A percentile compares a stretch with the other conserved stretches of the same genome.
These are phyloP conservation scores for Scaptomyza parva DNA, from an alignment of 2,888 invertebrate genomes.

Conservation along the genomic window DNA sequence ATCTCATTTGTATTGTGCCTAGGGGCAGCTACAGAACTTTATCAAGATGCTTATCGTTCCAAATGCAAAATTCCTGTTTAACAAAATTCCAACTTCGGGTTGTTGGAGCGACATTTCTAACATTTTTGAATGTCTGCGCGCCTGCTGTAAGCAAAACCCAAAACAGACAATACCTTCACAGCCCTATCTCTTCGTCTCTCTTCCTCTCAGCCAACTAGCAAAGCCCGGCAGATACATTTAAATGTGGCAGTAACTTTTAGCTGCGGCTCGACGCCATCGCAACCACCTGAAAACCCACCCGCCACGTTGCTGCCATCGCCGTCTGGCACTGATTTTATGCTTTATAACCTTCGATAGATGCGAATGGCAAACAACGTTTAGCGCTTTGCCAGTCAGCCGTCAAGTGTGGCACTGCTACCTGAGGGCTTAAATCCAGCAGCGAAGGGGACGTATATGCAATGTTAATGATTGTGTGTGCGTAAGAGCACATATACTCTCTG, in stretches of 20 bases:
- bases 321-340: conserved; percentile 83
- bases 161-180: conserved; percentile 39
- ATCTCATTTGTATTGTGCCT: conserved; percentile 19
- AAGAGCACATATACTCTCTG: conserved; percentile 11
- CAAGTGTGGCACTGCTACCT: conserved; percentile 75
- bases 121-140: conserved; percentile 75
- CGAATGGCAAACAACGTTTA: conserved; percentile 75
- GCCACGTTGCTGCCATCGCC: conserved; percentile 30
- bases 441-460: conserved; percentile 63
- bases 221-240: conserved; percentile 78
- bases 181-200: not conserved
- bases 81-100: conserved; percentile 61
- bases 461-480: conserved; percentile 51
- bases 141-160: conserved; percentile 51
- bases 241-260: conserved; percentile 73
- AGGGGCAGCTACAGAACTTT: conserved; percentile 61
- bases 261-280: conserved; percentile 49
- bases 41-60: conserved; percentile 80
- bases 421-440: conserved; percentile 57
- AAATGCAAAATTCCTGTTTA: conserved; percentile 82
- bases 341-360: conserved; percentile 83
- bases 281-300: conserved; percentile 30
- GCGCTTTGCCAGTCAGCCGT: conserved; percentile 65
- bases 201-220: not conserved
- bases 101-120: conserved; percentile 59